Evolutionary conservation across 2,797 vertebrate genomes (phyloP).

Genomic region (Rhinella marina): DNA sequence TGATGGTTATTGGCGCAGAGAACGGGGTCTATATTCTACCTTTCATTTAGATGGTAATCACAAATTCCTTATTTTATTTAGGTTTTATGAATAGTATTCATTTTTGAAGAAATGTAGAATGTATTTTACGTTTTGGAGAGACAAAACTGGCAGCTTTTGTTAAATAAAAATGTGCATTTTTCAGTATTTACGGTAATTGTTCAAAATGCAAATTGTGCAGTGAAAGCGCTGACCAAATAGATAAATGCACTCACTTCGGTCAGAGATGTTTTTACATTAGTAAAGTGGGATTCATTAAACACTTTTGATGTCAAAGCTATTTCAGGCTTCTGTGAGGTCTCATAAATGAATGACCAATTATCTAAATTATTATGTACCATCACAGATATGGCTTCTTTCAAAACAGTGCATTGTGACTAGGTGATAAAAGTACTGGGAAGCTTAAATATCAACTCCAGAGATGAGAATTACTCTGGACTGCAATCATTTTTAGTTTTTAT

Average conservation of each 20-base stretch:
- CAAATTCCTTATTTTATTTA: neutral
- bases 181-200: conserved; percentile 31
- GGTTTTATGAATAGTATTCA: neutral
- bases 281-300: conserved; percentile 27
- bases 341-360: conserved; percentile 60
- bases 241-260: conserved; percentile 1
- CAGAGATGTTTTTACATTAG: conserved; percentile 37
- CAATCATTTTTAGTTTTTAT: neutral
- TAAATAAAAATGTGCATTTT: conserved; percentile 9
- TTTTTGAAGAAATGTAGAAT: neutral
- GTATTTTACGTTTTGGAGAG: neutral
- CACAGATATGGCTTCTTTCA: conserved; percentile 21
- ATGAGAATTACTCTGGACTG: neutral
- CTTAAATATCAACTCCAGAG: conserved; percentile 20
- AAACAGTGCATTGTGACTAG: conserved; percentile 33
- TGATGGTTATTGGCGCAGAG: neutral
- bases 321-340: conserved; percentile 38
- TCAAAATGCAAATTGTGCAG: conserved; percentile 30
- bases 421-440: conserved; percentile 11
- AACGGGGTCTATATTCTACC: neutral
- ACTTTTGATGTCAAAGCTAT: conserved; percentile 52
- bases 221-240: conserved; percentile 27
- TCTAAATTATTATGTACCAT: conserved; percentile 53
- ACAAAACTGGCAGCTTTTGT: neutral
- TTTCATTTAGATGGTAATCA: neutral